These are phyloP conservation scores for Abscondita cerata DNA, from an alignment of 2,888 invertebrate genomes.

Conservation along the genomic window DNA sequence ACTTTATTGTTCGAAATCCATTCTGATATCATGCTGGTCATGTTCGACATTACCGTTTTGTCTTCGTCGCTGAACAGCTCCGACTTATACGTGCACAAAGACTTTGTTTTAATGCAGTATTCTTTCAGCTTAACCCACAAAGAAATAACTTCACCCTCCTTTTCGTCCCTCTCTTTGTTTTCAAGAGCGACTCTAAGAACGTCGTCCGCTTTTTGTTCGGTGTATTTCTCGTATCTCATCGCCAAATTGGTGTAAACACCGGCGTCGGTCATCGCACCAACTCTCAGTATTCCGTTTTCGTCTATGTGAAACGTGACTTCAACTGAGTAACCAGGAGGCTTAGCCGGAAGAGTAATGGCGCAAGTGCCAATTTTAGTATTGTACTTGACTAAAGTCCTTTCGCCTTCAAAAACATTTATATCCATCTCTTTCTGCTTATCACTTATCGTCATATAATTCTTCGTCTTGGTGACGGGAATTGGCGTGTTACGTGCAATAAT, in stretches of 20 bases:
- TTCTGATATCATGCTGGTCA: background rate
- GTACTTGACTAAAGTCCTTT: slow-evolving; percentile 21
- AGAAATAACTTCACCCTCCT: background rate
- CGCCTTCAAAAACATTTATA: slow-evolving; percentile 33
- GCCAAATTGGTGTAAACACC: slow-evolving; percentile 12
- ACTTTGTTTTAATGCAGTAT: slow-evolving; percentile 19
- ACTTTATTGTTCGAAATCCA: slow-evolving; percentile 14
- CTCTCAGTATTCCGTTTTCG: slow-evolving; percentile 26
- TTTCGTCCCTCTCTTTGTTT: slow-evolving; percentile 14
- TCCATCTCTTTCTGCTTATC: slow-evolving; percentile 22
- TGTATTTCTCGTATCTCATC: slow-evolving; percentile 10
- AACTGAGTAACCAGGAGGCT: slow-evolving; percentile 21
- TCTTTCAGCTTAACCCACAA: slow-evolving; percentile 1
- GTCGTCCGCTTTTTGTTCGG: slow-evolving; percentile 1
- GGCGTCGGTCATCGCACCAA: slow-evolving; percentile 23
- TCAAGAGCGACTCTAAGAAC: slow-evolving; percentile 6
- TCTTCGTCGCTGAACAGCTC: slow-evolving; percentile 9
- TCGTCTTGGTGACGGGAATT: slow-evolving; percentile 16
- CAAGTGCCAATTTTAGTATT: slow-evolving; percentile 32
- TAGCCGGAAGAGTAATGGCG: slow-evolving; percentile 17
- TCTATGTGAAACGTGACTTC: slow-evolving; percentile 29
- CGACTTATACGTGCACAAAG: slow-evolving; percentile 10
- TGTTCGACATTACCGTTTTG: background rate
- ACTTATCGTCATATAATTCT: slow-evolving; percentile 12
- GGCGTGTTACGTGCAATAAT: slow-evolving; percentile 17